A percentile compares a stretch with the other conserved stretches of the same genome.
phyloP scores from a whole-genome alignment of 2,113 vertebrate genomes.

The Chloebia gouldiae region DNA sequence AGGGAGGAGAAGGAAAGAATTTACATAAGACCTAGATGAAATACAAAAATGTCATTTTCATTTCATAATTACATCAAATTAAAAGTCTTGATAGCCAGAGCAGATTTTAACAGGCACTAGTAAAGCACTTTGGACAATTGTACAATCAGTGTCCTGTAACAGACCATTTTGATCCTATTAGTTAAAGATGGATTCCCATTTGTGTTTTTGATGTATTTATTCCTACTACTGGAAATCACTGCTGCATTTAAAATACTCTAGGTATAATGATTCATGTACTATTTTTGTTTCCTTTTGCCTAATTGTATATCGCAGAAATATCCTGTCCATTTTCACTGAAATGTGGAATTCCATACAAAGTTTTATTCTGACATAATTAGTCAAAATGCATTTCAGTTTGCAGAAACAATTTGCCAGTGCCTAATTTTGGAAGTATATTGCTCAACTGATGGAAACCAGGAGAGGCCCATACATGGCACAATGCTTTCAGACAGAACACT shows the following conservation, averaged over 20 bases:
- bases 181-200: background rate
- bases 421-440: background rate
- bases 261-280: background rate
- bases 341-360: background rate
- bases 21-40: background rate
- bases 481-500: background rate
- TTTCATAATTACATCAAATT: background rate
- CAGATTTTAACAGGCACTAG: background rate
- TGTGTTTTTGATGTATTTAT: background rate
- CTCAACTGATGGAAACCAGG: background rate
- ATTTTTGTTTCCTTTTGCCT: background rate
- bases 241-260: background rate
- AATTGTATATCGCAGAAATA: background rate
- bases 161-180: background rate
- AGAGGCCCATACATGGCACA: background rate
- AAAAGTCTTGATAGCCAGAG: background rate
- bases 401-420: background rate
- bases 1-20: background rate
- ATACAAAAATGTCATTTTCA: background rate
- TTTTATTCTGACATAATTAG: background rate
- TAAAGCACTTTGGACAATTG: background rate
- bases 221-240: background rate
- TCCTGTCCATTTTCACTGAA: background rate
- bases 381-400: conserved; percentile 20
- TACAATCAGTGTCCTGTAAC: background rate